Base-by-base conservation (phyloP, 2,888 invertebrate genomes). In the Notocelia uddmanniana region DNA sequence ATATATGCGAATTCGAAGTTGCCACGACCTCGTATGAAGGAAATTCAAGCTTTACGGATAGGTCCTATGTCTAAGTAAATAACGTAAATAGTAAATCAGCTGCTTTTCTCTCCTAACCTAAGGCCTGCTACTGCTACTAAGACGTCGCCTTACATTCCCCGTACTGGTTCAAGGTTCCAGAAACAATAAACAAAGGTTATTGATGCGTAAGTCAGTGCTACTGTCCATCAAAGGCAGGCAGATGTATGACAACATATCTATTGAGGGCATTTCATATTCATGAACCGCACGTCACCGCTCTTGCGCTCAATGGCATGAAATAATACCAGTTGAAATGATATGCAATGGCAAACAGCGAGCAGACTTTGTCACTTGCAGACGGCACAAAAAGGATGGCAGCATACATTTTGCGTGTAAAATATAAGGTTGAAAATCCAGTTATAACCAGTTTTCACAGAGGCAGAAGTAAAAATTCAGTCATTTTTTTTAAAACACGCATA, bases 211-310 rank as follows among this genome's bases (percentile, higher is more conserved):
- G 74, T 74, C 71, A 73, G 64, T 59, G 79, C 87, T 81, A 84
- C 85, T 81, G 87, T 89, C 85, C 83, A 79, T 89, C 89, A 89
- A 80, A 83, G 80, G 59, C 68, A 75, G 73, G 78, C 82, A 81
- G 83, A 82, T 83, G 85, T 87, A 90, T 90, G 90, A 89, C 90
- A 89, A 90, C 89, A 87, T 86, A 89, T 92, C 91, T 91, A 92
- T 92, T 89, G 87, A 87, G 82, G 71, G 66, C 83, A 82, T 83
- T 92, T 91, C 91, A 91, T 92, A 91, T 92, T 90, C 92, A 92
- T 92, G 87, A 74, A 74, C 64, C 78, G 74, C n/a, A n/a, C 74
- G 85, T 86, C 88, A 83, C 83, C 79, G 80, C 84, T 81, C 81
- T 76, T 72, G 76, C 79, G 70, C 81, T 85, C 83, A 86, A 86